Evolutionary conservation across 1,140 invertebrate genomes (phyloP).

Genomic region (Pseudomyrmex concolor): DNA sequence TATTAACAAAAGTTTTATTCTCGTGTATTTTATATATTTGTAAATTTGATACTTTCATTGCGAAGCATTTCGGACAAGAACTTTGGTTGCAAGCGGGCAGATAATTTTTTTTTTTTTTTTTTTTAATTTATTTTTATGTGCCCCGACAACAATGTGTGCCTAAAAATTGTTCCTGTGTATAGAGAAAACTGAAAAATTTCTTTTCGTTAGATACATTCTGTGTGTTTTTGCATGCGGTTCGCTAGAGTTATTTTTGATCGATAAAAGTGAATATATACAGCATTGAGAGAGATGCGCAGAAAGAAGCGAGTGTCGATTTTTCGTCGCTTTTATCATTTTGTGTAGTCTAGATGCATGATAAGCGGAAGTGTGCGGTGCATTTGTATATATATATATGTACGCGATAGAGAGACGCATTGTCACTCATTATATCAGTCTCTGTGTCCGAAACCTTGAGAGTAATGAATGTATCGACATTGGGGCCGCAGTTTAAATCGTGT

Average conservation of each 20-base stretch:
- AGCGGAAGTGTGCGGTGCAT: not conserved
- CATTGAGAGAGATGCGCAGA: not conserved
- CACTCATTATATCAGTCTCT: not conserved
- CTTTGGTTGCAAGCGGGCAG: too few relatives aligned
- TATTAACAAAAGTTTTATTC: too few relatives aligned
- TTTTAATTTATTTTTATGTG: too few relatives aligned
- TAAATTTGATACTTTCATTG: too few relatives aligned
- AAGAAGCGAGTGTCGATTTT: not conserved
- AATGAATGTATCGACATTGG: conserved; percentile 18
- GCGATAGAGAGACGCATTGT: not conserved
- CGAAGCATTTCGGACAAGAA: too few relatives aligned
- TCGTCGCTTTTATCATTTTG: not conserved
- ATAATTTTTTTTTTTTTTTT: too few relatives aligned
- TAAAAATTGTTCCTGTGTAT: too few relatives aligned
- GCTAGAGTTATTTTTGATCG: conserved; percentile 2
- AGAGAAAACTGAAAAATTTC: too few relatives aligned
- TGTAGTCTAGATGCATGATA: conserved; percentile 18
- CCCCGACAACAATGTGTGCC: too few relatives aligned
- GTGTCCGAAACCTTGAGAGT: conserved; percentile 29
- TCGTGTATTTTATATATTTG: too few relatives aligned
- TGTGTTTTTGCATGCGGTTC: conserved; percentile 28
- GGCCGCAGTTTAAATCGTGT: not conserved
- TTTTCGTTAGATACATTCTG: conserved; percentile 7
- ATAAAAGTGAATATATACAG: conserved; percentile 8
- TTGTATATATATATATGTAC: not conserved